Percentiles rank a stretch among this genome's conserved stretches.
These are phyloP conservation scores for Bungarus multicinctus DNA, from an alignment of 2,113 vertebrate species.

Conservation along the genomic window DNA sequence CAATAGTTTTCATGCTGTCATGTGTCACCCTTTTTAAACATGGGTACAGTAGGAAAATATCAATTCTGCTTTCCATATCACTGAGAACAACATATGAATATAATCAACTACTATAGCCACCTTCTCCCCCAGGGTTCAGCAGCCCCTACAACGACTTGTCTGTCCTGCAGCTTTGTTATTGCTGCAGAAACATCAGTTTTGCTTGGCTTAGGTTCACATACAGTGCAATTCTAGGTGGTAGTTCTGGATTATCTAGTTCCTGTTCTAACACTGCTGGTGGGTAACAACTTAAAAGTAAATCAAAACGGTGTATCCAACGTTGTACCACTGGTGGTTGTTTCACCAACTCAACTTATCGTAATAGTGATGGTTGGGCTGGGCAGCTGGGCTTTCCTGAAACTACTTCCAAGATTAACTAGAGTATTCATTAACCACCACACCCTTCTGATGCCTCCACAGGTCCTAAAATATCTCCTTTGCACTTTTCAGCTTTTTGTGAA, in stretches of 20 bases:
- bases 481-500: neutral
- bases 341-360: neutral
- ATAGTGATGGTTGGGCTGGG: neutral
- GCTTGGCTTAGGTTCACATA: neutral
- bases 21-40: neutral
- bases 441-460: neutral
- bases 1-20: neutral
- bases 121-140: neutral
- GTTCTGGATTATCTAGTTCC: neutral
- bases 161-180: neutral
- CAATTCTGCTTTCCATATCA: neutral
- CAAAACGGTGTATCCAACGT: neutral
- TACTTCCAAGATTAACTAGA: neutral
- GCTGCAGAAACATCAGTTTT: neutral
- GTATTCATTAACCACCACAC: neutral
- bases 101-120: neutral
- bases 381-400: neutral
- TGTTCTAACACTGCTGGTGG: neutral
- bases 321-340: neutral
- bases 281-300: neutral
- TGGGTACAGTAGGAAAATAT: neutral
- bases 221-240: neutral
- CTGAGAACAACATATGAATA: neutral
- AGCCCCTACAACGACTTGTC: neutral
- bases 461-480: neutral